Conservation (phyloP, 2,797 vertebrate genomes). For the Eleutherodactylus coqui region DNA sequence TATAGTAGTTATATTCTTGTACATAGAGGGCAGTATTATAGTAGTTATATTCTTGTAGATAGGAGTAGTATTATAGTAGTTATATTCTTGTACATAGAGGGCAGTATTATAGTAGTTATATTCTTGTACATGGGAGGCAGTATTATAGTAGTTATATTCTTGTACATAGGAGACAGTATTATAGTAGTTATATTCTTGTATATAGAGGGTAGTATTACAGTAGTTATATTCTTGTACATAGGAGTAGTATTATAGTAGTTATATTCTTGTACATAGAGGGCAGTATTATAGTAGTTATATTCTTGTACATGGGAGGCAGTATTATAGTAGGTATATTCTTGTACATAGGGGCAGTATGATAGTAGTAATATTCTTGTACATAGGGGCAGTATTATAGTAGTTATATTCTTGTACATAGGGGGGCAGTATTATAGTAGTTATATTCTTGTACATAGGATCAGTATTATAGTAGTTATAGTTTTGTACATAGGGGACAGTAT, state of each 20-base stretch:
- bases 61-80: background rate
- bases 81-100: background rate
- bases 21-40: background rate
- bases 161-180: background rate
- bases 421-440: conserved; percentile 1
- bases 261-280: background rate
- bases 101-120: conserved; percentile 4
- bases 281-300: background rate
- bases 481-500: conserved; percentile 4
- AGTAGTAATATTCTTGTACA: background rate
- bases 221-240: conserved; percentile 7
- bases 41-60: background rate
- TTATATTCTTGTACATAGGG: conserved; percentile 12
- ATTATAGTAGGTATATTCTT: conserved; percentile 5
- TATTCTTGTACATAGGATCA: background rate
- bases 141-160: background rate
- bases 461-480: background rate
- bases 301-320: background rate
- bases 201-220: background rate
- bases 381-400: conserved; percentile 3
- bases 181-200: conserved; percentile 9
- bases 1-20: conserved; percentile 3
- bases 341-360: background rate
- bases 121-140: background rate
- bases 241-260: conserved; percentile 2